Percentiles rank a stretch among this genome's conserved stretches.
phyloP scores from a whole-genome alignment of 30 jellyfish, hydroid and myxozoan genomes.

The Kudoa iwatai region DNA sequence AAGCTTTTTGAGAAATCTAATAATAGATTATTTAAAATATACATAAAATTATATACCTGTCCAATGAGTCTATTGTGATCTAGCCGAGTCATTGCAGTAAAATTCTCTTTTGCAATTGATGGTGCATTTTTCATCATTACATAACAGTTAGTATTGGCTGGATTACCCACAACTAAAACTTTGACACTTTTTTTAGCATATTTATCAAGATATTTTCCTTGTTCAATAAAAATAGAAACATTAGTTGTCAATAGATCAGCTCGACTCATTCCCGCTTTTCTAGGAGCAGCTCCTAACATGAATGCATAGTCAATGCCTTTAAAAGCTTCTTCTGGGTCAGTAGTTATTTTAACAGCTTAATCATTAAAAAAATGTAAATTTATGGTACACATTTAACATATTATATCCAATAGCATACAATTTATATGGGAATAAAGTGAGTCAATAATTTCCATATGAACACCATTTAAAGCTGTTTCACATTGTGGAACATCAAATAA shows the following conservation, averaged over 20 bases:
- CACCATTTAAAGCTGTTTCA: conserved; percentile 73
- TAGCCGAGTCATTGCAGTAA: background rate
- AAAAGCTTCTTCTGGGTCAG: conserved; percentile 52
- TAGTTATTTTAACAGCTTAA: conserved; percentile 31
- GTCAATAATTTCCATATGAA: conserved; percentile 68
- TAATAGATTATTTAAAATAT: too few relatives aligned
- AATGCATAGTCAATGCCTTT: conserved; percentile 59
- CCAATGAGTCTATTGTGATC: background rate
- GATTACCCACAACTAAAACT: conserved; percentile 83
- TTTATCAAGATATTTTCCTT: conserved; percentile 42
- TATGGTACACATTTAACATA: background rate
- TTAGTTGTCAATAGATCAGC: conserved; percentile 65
- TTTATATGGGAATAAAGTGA: conserved; percentile 51
- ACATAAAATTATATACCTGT: too few relatives aligned
- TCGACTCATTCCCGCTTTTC: conserved; percentile 91
- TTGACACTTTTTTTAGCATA: conserved; percentile 71
- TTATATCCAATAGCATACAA: conserved; percentile 4
- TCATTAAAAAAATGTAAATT: background rate
- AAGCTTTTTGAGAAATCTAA: too few relatives aligned
- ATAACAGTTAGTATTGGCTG: conserved; percentile 83
- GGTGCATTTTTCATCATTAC: conserved; percentile 61
- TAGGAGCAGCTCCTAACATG: conserved; percentile 89
- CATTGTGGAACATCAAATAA: conserved; percentile 49
- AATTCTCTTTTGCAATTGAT: conserved; percentile 14
- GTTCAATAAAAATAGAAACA: conserved; percentile 48